A percentile compares a stretch with the other conserved stretches of the same genome.
phyloP scores from a whole-genome alignment of 2,113 vertebrate genomes.

The Microcebus jonahi region DNA sequence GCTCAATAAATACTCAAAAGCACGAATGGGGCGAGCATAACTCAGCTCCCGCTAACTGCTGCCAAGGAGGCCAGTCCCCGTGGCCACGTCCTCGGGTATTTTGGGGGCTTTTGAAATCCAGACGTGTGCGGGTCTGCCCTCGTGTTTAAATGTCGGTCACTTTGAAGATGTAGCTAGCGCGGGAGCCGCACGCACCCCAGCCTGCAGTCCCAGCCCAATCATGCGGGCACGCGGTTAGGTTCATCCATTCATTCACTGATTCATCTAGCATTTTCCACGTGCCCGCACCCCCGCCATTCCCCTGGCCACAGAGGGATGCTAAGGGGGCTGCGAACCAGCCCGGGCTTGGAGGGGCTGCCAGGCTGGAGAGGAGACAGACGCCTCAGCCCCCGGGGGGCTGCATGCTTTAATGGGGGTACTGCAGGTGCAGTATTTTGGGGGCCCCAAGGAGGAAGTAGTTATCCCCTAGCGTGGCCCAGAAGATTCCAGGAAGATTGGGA shows the following conservation, averaged over 20 bases:
- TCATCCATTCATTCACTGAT: neutral
- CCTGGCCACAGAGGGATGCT: neutral
- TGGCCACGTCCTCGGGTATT: neutral
- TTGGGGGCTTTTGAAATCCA: neutral
- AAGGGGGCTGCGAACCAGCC: neutral
- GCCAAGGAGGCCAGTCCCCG: neutral
- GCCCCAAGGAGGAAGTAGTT: too few species aligned
- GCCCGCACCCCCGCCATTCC: neutral
- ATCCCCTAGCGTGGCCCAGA: neutral
- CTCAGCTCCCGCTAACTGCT: neutral
- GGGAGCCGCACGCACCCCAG: neutral
- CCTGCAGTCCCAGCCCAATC: neutral
- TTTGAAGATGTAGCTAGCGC: neutral
- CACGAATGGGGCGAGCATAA: neutral
- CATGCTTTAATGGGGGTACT: fast-evolving
- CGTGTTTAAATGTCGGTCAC: neutral
- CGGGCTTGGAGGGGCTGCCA: neutral
- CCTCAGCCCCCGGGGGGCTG: fast-evolving
- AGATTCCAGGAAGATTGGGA: neutral
- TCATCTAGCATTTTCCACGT: neutral
- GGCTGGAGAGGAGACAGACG: neutral
- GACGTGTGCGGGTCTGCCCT: neutral
- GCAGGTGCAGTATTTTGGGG: too few species aligned
- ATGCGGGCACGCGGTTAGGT: fast-evolving
- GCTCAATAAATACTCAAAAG: neutral